phyloP scores from a whole-genome alignment of 2,113 vertebrate genomes.

The Muntiacus muntjak region DNA sequence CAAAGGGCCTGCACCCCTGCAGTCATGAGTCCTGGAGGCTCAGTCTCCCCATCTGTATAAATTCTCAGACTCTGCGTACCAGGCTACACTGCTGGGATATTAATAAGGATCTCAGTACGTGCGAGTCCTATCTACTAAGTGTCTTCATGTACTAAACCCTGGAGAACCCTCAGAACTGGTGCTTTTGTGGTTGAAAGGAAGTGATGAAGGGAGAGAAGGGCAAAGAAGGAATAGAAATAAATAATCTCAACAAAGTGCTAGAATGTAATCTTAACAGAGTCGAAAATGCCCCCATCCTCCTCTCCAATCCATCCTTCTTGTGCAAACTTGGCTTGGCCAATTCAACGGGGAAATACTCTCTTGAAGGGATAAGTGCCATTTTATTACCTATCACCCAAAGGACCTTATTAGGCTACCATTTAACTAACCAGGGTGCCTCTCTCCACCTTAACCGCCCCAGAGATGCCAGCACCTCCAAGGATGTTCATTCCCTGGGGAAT shows the following conservation, averaged over 20 bases:
- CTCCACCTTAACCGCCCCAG: background rate
- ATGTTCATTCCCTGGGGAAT: background rate
- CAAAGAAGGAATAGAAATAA: background rate
- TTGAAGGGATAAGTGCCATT: background rate
- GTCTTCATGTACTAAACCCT: background rate
- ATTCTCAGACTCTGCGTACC: background rate
- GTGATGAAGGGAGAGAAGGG: background rate
- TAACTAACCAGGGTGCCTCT: background rate
- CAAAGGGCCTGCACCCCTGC: background rate
- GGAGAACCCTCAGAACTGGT: background rate
- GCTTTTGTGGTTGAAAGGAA: background rate
- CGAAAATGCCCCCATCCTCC: background rate
- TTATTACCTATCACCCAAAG: background rate
- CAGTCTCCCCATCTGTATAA: background rate
- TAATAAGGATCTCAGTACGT: background rate
- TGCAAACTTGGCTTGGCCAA: background rate
- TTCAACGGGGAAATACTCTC: background rate
- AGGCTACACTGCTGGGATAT: background rate
- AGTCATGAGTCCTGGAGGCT: background rate
- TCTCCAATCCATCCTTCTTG: background rate
- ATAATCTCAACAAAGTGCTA: background rate
- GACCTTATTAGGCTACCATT: background rate
- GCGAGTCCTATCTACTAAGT: background rate
- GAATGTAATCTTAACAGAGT: background rate
- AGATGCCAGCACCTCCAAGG: background rate